Base-by-base conservation (phyloP, 2,888 invertebrate genomes). In the Lapara coniferarum region DNA sequence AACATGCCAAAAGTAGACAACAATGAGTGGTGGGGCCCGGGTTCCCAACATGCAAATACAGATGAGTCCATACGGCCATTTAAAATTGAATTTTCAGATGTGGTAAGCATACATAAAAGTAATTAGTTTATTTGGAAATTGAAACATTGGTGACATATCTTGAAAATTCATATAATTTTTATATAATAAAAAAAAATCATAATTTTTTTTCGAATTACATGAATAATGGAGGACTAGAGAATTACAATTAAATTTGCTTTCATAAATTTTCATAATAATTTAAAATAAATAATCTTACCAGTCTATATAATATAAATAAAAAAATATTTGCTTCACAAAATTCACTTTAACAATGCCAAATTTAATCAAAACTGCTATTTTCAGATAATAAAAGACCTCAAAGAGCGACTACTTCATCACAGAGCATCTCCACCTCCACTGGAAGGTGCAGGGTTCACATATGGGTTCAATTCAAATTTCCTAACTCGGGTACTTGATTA, bases 381-480 rank as follows among this genome's bases (percentile, higher is more conserved):
- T 56, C 82, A 93, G 93, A 84, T 92, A 71, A 77, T 95, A 57
- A 86, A 92, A 71, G 95, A 95, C 76, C 83, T 96, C 0, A 88
- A 91, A 72, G 86, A 90, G 16, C 90, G 96, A 10, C 88, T 97
- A 0, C 86, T 94, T 0, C 93, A 91, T 66, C 85, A 92, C 0
- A 85, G 89, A 10, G 84, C 84, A 0, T 89, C 95, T 5, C 85
- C 89, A 0, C 91, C 92, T 13, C 96, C 97, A 0, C 81, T 97
- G 66, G 96, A 97, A 85, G 95, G 95, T 66, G 88, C 93, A 0
- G 95, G 95, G 8, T 98, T 97, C 87, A 95, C 96, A 71, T 98
- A 98, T 81, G 98, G 98, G 2, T 96, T 98, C 83, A 97, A 97
- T 81, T 90, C 96, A 0, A 93, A 95, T 55, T 95, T 95, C 73